Evolutionary conservation across 23 tunicate species (phyloP), one percentile per base, ranked within the genome.

Genomic region (Halocynthia aurantium): DNA sequence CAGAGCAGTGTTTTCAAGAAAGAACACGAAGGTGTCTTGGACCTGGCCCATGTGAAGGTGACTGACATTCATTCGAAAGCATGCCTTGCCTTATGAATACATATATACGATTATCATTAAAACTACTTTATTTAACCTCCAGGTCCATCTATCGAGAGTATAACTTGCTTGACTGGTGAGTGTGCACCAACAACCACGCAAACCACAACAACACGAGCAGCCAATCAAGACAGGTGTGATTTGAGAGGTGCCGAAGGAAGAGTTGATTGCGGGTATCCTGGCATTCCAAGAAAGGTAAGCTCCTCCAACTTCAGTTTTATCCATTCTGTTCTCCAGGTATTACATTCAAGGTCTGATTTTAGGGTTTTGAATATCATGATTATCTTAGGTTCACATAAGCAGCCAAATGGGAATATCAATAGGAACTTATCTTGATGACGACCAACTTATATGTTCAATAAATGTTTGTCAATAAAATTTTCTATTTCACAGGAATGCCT

Each of bases 261-360:
- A 10, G 31, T 40, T 9, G 70, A 65, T 65, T 65, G 70, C 31
- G 70, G 70, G 31, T 65, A 65, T 65, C 50, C 70, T 65, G 70
- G 70, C 22, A 65, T 65, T 10, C 9, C 70, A 11, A 65, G 70
- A 65, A 49, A 65, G 70, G 70, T 65, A 10, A 20, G 70, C 17
- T 1, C 1, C 4, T 58, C 63, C 63, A 58, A 58, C 4, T 4
- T 58, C n/a, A 13, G 15, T 58, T 13, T 58, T 13, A n/a, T 2
- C 63, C 63, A 58, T n/a, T 31, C 44, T 31, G 44, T 31, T 31
- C 44, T 31, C 4, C 44, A 31, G 44, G 44, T 31, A 31, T 31
- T 31, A 31, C 44, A 31, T 31, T 4, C 44, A 4, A 31, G 44
- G 44, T 31, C 2, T 4, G 44, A 31, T 31, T 31, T 31, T 31